Base-by-base conservation (phyloP, 1,140 invertebrate genomes). In the Calliopsis andreniformis region DNA sequence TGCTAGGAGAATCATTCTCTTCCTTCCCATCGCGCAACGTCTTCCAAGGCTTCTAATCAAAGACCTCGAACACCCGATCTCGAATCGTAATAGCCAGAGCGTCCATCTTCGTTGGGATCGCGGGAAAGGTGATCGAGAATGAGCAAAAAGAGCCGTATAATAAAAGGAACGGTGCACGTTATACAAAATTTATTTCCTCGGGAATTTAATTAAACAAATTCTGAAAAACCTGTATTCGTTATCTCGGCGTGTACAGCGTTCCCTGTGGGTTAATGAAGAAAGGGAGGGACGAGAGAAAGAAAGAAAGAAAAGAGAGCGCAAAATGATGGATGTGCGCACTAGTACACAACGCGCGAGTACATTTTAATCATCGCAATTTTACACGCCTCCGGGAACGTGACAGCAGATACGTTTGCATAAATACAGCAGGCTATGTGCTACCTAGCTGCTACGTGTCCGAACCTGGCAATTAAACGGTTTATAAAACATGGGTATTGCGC, bases 291-390 rank as follows among this genome's bases (percentile, higher is more conserved):
- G 8, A 12, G 18, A 42, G 16, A 30, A 47, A 18, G 16, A 1
- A 12, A 25, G 23, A 12, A 14, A 20, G 30, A 62, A 42, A 32
- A 25, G 28, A 28, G 23, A 51, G 14, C 1, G 20, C 12, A n/a
- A 25, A 61, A 39, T 20, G 32, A 14, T 16, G 58, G 43, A 43
- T 67, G 69, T 61, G 23, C 28, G 39, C 16, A 35, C 4, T 30
- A 16, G 32, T 14, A 23, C 23, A 23, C 35, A 2, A 49, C 32
- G 23, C 8, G 45, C 39, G 32, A 75, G 39, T 56, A 75, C 63
- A 56, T 75, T 75, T 75, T 75, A 75, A 67, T 75, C 71, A 67
- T 75, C 51, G 71, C 63, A 67, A 75, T 75, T 75, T 67, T 25
- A 43, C 55, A 61, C 43, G 66, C 42, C 25, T 30, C 55, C 42